These are phyloP conservation scores for Saccopteryx leptura DNA, from an alignment of 2,113 vertebrate species.

Conservation along the genomic window DNA sequence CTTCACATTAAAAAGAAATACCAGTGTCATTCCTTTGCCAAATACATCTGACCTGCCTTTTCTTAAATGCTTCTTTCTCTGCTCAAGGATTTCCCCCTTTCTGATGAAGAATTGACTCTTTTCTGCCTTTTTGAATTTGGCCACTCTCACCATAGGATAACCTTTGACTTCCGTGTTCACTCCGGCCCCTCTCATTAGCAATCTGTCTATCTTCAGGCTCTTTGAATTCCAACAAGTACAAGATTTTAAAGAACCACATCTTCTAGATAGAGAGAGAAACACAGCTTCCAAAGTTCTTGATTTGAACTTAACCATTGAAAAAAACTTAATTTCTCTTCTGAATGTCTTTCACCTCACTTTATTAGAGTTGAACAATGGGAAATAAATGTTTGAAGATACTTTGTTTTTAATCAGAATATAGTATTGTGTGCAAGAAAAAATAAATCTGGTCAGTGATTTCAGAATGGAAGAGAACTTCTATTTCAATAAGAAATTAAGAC, in stretches of 20 bases:
- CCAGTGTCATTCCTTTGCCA: not conserved
- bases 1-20: not conserved
- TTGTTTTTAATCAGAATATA: not conserved
- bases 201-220: not conserved
- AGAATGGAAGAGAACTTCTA: not conserved
- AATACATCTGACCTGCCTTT: not conserved
- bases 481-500: constrained; percentile 1
- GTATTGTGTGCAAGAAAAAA: not conserved
- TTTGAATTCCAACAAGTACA: not conserved
- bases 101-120: not conserved
- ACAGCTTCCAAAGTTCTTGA: not conserved
- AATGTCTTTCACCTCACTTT: not conserved
- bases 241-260: not conserved
- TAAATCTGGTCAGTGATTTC: not conserved
- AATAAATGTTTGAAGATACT: not conserved
- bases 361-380: not conserved
- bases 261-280: not conserved
- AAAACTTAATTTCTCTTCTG: not conserved
- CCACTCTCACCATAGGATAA: not conserved
- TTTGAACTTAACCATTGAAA: constrained; percentile 13
- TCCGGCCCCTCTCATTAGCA: not conserved
- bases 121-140: not conserved
- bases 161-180: not conserved
- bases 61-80: constrained; percentile 4
- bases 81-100: not conserved